Percentiles rank a stretch among this genome's conserved stretches.
Conservation (phyloP, 2,888 invertebrate genomes). For the Rhorus exstirpatorius region DNA sequence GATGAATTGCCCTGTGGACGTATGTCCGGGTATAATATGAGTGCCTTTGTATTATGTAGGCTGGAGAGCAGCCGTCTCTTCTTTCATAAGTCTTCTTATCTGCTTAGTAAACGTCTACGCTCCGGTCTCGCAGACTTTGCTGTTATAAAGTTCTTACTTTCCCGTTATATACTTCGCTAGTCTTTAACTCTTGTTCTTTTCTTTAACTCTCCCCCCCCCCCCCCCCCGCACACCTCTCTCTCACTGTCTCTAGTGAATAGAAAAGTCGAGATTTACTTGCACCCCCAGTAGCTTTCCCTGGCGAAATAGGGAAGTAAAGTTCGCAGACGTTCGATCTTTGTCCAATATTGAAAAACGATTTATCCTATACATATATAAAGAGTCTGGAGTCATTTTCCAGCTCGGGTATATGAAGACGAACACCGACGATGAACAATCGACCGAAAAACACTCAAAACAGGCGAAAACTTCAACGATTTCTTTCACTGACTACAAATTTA, state of each 20-base stretch:
- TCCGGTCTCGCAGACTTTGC: constrained; percentile 63
- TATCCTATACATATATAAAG: neutral
- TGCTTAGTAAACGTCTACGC: constrained; percentile 67
- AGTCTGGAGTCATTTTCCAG: neutral
- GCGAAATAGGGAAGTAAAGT: constrained; percentile 41
- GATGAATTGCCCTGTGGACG: too few relatives aligned
- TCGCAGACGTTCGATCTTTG: constrained; percentile 44
- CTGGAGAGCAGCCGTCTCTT: constrained; percentile 17
- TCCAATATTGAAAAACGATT: constrained; percentile 45
- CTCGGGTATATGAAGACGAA: neutral
- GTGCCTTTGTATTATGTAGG: constrained; percentile 4
- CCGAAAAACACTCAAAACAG: too few relatives aligned
- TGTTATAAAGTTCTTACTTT: constrained; percentile 65
- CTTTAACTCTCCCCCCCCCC: constrained; percentile 24
- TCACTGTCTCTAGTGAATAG: constrained; percentile 30
- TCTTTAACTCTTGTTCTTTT: constrained; percentile 56
- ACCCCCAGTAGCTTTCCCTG: constrained; percentile 18
- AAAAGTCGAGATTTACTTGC: constrained; percentile 47
- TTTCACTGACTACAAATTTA: too few relatives aligned
- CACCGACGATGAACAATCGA: too few relatives aligned
- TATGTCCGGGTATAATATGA: too few relatives aligned
- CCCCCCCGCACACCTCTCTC: neutral
- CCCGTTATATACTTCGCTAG: constrained; percentile 60
- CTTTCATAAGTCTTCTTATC: constrained; percentile 71
- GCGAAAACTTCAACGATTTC: too few relatives aligned